phyloP scores from a whole-genome alignment of 2,888 invertebrate species.

The Calameuta pallipes region DNA sequence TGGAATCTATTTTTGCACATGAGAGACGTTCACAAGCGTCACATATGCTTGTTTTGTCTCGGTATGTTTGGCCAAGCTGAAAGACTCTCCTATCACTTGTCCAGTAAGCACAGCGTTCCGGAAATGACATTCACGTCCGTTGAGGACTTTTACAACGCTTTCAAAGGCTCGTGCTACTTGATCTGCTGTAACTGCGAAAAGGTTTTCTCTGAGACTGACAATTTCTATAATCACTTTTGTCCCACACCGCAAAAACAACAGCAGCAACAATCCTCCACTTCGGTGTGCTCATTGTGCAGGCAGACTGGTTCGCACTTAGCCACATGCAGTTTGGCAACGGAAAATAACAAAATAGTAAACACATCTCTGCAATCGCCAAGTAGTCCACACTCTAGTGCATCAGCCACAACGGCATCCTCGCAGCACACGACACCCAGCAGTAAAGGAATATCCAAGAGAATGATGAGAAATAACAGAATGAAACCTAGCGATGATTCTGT shows the following conservation, averaged over 20 bases:
- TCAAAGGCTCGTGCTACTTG: constrained; percentile 78
- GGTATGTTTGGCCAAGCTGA: constrained; percentile 86
- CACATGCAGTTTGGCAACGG: constrained; percentile 48
- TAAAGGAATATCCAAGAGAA: constrained; percentile 37
- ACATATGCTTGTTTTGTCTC: constrained; percentile 85
- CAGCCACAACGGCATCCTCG: background rate
- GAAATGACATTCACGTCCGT: constrained; percentile 76
- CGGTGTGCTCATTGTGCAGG: constrained; percentile 57
- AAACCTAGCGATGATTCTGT: constrained; percentile 39
- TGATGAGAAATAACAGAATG: constrained; percentile 48
- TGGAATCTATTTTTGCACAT: constrained; percentile 89
- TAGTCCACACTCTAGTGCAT: constrained; percentile 7
- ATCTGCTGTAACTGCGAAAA: constrained; percentile 86
- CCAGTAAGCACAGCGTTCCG: constrained; percentile 81
- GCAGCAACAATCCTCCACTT: constrained; percentile 26
- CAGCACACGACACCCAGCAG: constrained; percentile 21
- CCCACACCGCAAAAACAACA: constrained; percentile 37
- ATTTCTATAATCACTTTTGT: constrained; percentile 82
- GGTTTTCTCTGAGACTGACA: constrained; percentile 80
- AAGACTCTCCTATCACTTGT: constrained; percentile 81
- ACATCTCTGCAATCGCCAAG: background rate
- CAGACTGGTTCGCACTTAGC: constrained; percentile 51
- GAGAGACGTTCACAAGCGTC: constrained; percentile 83
- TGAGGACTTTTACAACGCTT: constrained; percentile 76
- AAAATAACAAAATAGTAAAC: constrained; percentile 18